phyloP scores from a whole-genome alignment of 2,113 vertebrate species.

The Mustela lutreola region DNA sequence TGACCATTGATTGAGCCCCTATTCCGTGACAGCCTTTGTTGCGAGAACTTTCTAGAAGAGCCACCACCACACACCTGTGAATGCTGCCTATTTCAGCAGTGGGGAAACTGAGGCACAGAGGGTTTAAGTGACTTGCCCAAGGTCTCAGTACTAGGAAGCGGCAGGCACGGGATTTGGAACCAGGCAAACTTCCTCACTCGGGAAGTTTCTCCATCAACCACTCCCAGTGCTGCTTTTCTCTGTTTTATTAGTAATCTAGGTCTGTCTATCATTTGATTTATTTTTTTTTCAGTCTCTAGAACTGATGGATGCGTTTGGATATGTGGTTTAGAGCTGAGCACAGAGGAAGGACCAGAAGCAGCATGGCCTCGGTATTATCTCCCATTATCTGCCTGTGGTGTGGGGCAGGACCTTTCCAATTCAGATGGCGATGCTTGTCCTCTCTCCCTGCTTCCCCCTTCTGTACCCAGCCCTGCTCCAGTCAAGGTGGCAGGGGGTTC shows the following conservation, averaged over 20 bases:
- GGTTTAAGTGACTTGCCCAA: not conserved
- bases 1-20: not conserved
- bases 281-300: not conserved
- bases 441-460: not conserved
- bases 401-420: not conserved
- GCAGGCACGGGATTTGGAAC: not conserved
- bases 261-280: not conserved
- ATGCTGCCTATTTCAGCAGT: not conserved
- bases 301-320: not conserved
- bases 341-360: not conserved
- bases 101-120: not conserved
- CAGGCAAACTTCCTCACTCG: not conserved
- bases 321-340: not conserved
- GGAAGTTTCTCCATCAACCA: not conserved
- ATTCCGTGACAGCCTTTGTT: not conserved
- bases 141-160: not conserved
- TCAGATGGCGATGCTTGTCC: rapidly evolving
- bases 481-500: not conserved
- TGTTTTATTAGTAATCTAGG: not conserved
- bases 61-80: not conserved
- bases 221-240: not conserved
- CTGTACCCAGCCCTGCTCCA: not conserved
- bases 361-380: not conserved
- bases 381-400: rapidly evolving
- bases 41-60: not conserved